phyloP scores from a whole-genome alignment of 2,888 invertebrate genomes.

The Hoplodrina blanda region DNA sequence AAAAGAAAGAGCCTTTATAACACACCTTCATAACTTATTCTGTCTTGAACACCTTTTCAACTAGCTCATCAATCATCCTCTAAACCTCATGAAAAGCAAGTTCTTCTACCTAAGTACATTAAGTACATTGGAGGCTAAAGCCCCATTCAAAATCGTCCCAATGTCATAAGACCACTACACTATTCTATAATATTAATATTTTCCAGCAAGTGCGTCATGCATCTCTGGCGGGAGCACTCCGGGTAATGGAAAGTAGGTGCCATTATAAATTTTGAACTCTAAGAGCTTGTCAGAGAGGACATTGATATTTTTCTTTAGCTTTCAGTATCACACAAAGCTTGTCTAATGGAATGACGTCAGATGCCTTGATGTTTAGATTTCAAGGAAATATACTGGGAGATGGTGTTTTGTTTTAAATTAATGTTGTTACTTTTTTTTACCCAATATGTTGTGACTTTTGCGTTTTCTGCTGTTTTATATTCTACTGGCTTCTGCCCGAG shows the following conservation, averaged over 20 bases:
- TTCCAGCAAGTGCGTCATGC: constrained; percentile 80
- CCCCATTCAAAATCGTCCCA: constrained; percentile 30
- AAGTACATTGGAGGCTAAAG: constrained; percentile 26
- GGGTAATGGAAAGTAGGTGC: constrained; percentile 83
- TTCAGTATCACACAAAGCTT: constrained; percentile 26
- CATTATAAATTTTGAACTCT: constrained; percentile 87
- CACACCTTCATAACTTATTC: constrained; percentile 4
- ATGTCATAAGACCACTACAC: constrained; percentile 49
- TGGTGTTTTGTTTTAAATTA: neutral
- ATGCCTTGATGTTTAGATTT: neutral
- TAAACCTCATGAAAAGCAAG: constrained; percentile 24
- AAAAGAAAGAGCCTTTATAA: neutral
- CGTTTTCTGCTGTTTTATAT: no score
- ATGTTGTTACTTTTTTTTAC: neutral
- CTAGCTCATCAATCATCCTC: constrained; percentile 36
- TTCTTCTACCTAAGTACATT: neutral
- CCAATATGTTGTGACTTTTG: no score
- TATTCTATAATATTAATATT: constrained; percentile 71
- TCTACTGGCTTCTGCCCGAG: no score
- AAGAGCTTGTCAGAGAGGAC: constrained; percentile 83
- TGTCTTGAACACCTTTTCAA: constrained; percentile 26
- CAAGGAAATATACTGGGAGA: neutral
- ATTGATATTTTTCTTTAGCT: constrained; percentile 79
- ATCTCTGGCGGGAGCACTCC: constrained; percentile 77
- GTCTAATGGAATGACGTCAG: constrained; percentile 10